Conservation (phyloP, 1,140 invertebrate genomes). For the Meloidogyne chitwoodi region DNA sequence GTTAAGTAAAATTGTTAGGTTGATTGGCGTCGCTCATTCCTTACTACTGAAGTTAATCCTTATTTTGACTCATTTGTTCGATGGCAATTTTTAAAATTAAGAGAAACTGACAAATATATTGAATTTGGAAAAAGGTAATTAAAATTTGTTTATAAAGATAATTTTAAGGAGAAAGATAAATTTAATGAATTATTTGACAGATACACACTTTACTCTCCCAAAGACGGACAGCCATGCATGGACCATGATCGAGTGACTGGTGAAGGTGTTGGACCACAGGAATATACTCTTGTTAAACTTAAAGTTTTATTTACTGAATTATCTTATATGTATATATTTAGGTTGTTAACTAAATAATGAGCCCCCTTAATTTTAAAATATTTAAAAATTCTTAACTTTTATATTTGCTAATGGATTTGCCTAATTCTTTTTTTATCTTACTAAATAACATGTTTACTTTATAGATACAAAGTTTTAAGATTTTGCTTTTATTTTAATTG, state of each 20-base stretch:
- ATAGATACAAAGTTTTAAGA: no score
- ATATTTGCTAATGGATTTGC: no score
- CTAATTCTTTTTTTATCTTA: no score
- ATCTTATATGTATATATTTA: background rate
- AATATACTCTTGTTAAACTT: conserved; percentile 96
- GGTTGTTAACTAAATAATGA: no score
- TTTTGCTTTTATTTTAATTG: no score
- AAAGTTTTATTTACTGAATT: conserved; percentile 68
- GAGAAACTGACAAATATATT: conserved; percentile 75
- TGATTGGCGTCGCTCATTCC: conserved; percentile 93
- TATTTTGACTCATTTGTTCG: conserved; percentile 95
- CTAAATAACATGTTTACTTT: no score
- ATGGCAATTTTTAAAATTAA: conserved; percentile 91
- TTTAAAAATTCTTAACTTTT: no score
- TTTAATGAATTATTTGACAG: conserved; percentile 47
- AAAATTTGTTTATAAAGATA: conserved; percentile 1
- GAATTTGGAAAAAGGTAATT: conserved; percentile 82
- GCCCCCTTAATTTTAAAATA: no score
- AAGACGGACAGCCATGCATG: conserved; percentile 98
- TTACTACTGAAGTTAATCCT: conserved; percentile 95
- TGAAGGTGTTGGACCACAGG: conserved; percentile 94
- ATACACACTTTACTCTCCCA: conserved; percentile 91
- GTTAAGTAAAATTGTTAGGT: conserved; percentile 61
- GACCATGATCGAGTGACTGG: conserved; percentile 92
- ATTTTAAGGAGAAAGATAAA: conserved; percentile 17